Evolutionary conservation across 2,888 invertebrate genomes (phyloP), one percentile per base, ranked within the genome.

Genomic region (Noctua fimbriata): DNA sequence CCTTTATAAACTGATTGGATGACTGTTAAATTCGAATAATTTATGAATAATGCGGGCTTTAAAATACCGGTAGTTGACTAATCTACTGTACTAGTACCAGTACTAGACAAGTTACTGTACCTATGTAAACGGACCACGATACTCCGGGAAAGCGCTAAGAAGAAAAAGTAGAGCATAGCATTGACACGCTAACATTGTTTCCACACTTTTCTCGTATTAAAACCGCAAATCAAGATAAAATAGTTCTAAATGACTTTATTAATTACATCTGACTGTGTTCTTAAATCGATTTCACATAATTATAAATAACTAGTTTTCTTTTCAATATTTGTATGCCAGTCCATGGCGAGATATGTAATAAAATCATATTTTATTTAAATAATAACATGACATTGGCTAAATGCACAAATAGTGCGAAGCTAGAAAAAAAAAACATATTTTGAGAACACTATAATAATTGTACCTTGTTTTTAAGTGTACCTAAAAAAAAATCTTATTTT

Each of bases 121-220:
- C 24, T 0, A 16, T 28, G 18, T 63, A 81, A 82, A 85, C 81
- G 49, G n/a, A 41, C 58, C 81, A 82, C 24, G 18, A 55, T 16
- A 52, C 0, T 65, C 44, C 65, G 63, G 69, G 69, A 73, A 85
- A 85, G 58, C 58, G 49, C 1, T 32, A 0, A 63, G 32, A 71
- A 52, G 10, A 65, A 81, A 82, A 85, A 73, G 49, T 69, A 21
- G 16, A 32, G 10, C 28, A 36, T 28, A n/a, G 10, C 49, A 49
- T 28, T 60, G 82, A 65, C 82, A 73, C 58, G 65, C 58, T 55
- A 71, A 60, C 72, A 71, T 14, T 21, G 60, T 28, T 80, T 32
- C 21, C 28, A 47, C 16, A 49, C 5, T 24, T 71, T 70, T 28
- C 47, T n/a, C 5, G 16, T n/a, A 5, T 3, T 0, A 24, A 82